A percentile compares a stretch with the other conserved stretches of the same genome.
Evolutionary conservation across 2,888 invertebrate species (phyloP).

Genomic region (Aphidoletes aphidimyza): DNA sequence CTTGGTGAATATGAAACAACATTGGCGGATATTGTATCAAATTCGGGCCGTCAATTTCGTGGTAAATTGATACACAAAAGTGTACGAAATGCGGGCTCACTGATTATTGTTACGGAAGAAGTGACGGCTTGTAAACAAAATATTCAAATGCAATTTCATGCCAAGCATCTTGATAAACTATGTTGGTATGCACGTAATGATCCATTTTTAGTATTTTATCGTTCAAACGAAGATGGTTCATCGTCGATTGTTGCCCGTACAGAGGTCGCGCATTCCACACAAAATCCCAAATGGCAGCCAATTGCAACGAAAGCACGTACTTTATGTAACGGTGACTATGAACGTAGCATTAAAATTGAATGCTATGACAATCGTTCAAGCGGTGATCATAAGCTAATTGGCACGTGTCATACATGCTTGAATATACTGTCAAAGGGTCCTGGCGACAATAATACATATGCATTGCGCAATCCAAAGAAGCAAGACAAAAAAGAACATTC

Average conservation of each 20-base stretch:
- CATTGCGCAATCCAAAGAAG: conserved; percentile 38
- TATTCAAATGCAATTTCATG: conserved; percentile 52
- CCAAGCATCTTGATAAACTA: conserved; percentile 5
- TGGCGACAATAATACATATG: conserved; percentile 35
- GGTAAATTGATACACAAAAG: conserved; percentile 22
- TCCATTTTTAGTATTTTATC: conserved; percentile 51
- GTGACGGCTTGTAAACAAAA: conserved; percentile 37
- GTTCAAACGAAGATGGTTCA: conserved; percentile 54
- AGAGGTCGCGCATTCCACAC: conserved; percentile 51
- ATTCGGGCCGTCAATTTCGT: conserved; percentile 13
- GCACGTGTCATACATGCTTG: conserved; percentile 54
- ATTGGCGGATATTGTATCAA: conserved; percentile 51
- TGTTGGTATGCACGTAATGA: conserved; percentile 33
- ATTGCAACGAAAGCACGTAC: conserved; percentile 46
- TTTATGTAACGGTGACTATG: conserved; percentile 54
- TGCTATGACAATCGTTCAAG: conserved; percentile 50
- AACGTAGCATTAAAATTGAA: conserved; percentile 52
- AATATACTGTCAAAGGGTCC: conserved; percentile 38
- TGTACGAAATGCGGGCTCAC: conserved; percentile 1
- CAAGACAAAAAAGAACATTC: conserved; percentile 50
- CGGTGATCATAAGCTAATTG: conserved; percentile 54
- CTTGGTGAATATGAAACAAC: conserved; percentile 54
- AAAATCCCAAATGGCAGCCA: conserved; percentile 49
- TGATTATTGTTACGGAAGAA: conserved; percentile 52
- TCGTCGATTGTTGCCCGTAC: conserved; percentile 20